These are phyloP conservation scores for Chloroceryle aenea DNA, from an alignment of 2,113 vertebrate species.

Conservation along the genomic window DNA sequence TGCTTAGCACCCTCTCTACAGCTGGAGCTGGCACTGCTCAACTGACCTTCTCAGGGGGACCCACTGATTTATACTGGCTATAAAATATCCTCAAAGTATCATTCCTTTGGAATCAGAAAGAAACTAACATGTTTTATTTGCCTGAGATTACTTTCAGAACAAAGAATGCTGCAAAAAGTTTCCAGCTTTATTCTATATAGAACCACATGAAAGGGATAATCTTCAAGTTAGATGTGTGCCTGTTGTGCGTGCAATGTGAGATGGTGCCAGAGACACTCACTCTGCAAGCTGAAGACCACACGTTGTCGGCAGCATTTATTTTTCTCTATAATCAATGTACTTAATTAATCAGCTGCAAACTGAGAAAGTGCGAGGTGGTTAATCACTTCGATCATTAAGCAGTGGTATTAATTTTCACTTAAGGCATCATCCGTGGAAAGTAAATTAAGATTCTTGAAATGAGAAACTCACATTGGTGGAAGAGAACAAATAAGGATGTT, in stretches of 20 bases:
- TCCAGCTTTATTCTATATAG: neutral
- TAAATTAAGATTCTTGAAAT: slow-evolving; percentile 43
- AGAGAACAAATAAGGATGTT: neutral
- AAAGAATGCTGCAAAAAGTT: neutral
- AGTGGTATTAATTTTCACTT: slow-evolving; percentile 55
- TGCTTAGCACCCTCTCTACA: neutral
- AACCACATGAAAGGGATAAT: neutral
- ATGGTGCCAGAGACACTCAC: neutral
- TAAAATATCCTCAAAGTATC: neutral
- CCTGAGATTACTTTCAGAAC: neutral
- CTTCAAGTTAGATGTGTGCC: neutral
- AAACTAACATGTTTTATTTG: neutral
- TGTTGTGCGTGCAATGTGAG: neutral
- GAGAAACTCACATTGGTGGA: neutral
- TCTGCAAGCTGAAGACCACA: neutral
- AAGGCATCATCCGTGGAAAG: slow-evolving; percentile 1
- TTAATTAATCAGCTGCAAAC: slow-evolving; percentile 44
- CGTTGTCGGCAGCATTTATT: neutral
- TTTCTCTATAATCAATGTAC: slow-evolving; percentile 13
- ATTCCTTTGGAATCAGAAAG: neutral
- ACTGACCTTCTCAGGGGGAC: neutral
- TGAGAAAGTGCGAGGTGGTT: slow-evolving; percentile 44
- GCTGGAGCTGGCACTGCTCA: neutral
- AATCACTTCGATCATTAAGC: slow-evolving; percentile 34
- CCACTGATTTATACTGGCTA: neutral